Base-by-base conservation (phyloP, 2,113 vertebrate genomes). In the Planiliza haematocheilus region DNA sequence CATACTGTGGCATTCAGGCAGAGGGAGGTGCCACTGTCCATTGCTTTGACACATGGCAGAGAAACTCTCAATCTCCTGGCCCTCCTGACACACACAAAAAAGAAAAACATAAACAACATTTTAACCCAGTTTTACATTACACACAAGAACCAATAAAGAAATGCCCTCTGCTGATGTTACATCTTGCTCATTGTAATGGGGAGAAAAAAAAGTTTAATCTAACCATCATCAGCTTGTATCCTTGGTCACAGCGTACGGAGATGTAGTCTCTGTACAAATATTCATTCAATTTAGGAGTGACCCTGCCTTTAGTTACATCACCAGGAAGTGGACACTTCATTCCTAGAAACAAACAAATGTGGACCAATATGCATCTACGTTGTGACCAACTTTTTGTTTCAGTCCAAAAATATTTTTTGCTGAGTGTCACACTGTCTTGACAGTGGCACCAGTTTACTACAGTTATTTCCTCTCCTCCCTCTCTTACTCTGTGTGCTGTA, bases 211-310 rank as follows among this genome's bases (percentile, higher is more conserved):
- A 7, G 42, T 66, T 55, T 21, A 1, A 60, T 41, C 83, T 74
- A 17, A 94, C 94, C 91, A 60, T 84, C 91, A 94, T 93, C 37
- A 94, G 76, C 77, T 93, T 94, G 86, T 93, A 93, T 75, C 94
- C 94, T 11, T 52, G 55, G 11, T 91, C 48, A 77, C 94, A 94
- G 71, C 81, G 90, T 21, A 93, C 87, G 39, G 60, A 84, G 49
- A 94, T 92, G 70, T 93, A 84, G 77, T 94, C 94, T 79, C 90
- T 90, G 88, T 91, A 94, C 46, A 90, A 73, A 74, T 93, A 94
- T 18, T 92, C 41, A 0, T 13, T 13, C 55, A 92, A 69, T 1
- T 3, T 8, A 2, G 93, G 92, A 11, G 89, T 94, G 30, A 94
- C 74, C 49, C 67, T 87, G 45, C 93, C 94, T 14, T 89, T 70